Evolutionary conservation across 2,888 invertebrate genomes (phyloP), one percentile per base, ranked within the genome.

Genomic region (Drosophila koepferae): DNA sequence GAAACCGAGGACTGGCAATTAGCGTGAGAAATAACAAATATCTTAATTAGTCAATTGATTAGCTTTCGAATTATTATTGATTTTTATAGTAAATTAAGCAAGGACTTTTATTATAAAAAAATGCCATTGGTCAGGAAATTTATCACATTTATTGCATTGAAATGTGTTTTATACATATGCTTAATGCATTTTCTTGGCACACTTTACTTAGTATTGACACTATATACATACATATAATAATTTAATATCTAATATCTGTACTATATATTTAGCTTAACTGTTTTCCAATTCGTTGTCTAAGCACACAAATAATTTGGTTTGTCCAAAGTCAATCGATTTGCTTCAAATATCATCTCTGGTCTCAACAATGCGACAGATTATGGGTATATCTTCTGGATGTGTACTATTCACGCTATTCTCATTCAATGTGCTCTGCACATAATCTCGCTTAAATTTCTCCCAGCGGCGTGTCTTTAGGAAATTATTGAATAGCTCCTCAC

Each of bases 291-390:
- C 2, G 7, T 16, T 16, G 7, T 40, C 40, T 40, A n/a, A 40
- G 8, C 40, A 40, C 41, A 60, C 62, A 36, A 2, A 41, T 5
- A 63, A 64, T 64, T 64, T 64, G 7, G 20, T n/a, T n/a, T 20
- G n/a, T 9, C 16, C 38, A 23, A 16, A 16, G 16, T 54, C 14
- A 2, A 16, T 18, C 16, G 16, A 38, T 4, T 40, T 0, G 38
- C 14, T 3, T 77, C 68, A 63, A 31, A 49, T 68, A 20, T 77
- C 67, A 7, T 85, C 76, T n/a, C 48, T 66, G 14, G 83, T 81
- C 72, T 92, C 92, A 14, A 92, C 82, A 71, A 93, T 91, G 46
- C 92, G 91, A 65, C 91, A 91, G 31, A 93, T 89, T 38, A 92
- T 88, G 2, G 93, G 93, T 56, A 93, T 90, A 73, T 93, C 93